Conservation (phyloP, 2,113 vertebrate genomes). For the Numida meleagris region DNA sequence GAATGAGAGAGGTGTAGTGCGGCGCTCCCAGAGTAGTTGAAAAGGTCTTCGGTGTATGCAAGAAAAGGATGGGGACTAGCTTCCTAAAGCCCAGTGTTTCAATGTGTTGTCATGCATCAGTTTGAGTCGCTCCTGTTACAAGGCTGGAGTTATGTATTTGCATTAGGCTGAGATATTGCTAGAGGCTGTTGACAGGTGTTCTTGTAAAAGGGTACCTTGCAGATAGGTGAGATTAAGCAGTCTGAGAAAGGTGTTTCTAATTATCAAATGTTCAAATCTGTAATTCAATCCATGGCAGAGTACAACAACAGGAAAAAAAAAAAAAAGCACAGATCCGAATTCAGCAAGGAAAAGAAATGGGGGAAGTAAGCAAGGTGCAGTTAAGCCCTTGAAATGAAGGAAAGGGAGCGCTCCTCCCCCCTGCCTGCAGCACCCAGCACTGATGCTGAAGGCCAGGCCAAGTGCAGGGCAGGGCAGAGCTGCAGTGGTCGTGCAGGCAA, state of each 20-base stretch:
- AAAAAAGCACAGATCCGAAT: neutral
- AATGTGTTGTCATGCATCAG: neutral
- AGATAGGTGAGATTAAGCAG: neutral
- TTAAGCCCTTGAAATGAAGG: neutral
- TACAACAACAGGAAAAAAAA: neutral
- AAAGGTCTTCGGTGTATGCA: conserved; percentile 4
- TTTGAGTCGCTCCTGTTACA: neutral
- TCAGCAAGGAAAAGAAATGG: neutral
- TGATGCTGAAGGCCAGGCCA: neutral
- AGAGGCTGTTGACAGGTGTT: neutral
- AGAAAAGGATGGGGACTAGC: neutral
- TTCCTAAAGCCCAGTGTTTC: conserved; percentile 18
- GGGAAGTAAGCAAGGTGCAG: neutral
- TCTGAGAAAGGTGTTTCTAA: neutral
- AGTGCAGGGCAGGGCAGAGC: neutral
- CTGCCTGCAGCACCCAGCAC: neutral
- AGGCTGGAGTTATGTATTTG: neutral
- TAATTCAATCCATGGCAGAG: neutral
- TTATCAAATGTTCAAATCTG: conserved; percentile 43
- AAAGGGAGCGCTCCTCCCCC: neutral
- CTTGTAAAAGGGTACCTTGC: neutral
- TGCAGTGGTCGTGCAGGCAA: neutral
- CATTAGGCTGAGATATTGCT: neutral
- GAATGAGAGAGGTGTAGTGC: conserved; percentile 38
- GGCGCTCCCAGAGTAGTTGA: conserved; percentile 10